These are phyloP conservation scores for Argyra leucocephala DNA, from an alignment of 2,888 invertebrate genomes.

Conservation along the genomic window DNA sequence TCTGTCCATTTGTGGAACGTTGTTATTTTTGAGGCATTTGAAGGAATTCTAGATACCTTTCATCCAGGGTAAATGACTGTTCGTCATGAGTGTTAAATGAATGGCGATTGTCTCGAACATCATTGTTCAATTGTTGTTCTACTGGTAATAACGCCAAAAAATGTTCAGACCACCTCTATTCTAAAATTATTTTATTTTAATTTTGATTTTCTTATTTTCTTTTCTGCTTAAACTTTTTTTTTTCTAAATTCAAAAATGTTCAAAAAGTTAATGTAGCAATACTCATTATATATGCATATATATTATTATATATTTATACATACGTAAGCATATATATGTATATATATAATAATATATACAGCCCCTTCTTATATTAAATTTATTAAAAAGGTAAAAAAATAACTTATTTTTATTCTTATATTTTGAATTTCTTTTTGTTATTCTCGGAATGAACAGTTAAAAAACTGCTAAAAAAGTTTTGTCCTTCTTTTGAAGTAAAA, in stretches of 20 bases:
- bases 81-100: too few species aligned
- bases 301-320: background rate
- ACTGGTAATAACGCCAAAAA: too few species aligned
- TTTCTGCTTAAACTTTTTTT: background rate
- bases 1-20: too few species aligned
- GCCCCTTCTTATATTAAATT: background rate
- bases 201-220: background rate
- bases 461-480: background rate
- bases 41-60: too few species aligned
- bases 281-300: background rate
- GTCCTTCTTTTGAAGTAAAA: background rate
- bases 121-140: too few species aligned
- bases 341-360: background rate
- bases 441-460: background rate
- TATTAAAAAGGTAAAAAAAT: background rate
- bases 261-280: background rate
- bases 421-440: background rate
- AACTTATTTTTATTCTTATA: background rate
- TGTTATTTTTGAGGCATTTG: too few species aligned
- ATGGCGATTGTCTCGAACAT: too few species aligned
- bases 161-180: too few species aligned
- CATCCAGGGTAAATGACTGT: too few species aligned
- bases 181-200: too few species aligned
- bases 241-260: background rate
- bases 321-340: background rate